These are phyloP conservation scores for Spilosoma lubricipeda DNA, from an alignment of 2,888 invertebrate genomes.

Conservation along the genomic window DNA sequence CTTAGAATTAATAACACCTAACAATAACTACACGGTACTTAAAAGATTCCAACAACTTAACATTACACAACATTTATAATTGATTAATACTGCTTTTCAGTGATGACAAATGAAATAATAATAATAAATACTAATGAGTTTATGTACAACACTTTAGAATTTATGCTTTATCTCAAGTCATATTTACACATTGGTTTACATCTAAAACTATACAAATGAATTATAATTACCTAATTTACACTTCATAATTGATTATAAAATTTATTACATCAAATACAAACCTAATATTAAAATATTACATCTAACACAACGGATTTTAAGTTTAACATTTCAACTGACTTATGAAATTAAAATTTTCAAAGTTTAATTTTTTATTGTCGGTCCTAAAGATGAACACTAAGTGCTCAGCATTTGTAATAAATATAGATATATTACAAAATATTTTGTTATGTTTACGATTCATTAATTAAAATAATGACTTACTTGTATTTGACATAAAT, in stretches of 20 bases:
- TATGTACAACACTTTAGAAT: conserved; percentile 84
- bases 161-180: conserved; percentile 76
- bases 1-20: conserved; percentile 4
- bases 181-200: conserved; percentile 70
- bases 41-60: conserved; percentile 34
- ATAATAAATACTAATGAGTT: conserved; percentile 62
- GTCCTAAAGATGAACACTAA: conserved; percentile 63
- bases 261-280: conserved; percentile 28
- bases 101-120: conserved; percentile 68
- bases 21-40: conserved; percentile 12
- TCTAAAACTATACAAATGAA: conserved; percentile 57
- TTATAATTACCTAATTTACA: conserved; percentile 47
- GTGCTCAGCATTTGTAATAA: conserved; percentile 56
- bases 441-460: conserved; percentile 34
- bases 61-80: conserved; percentile 55
- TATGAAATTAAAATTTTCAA: conserved; percentile 55
- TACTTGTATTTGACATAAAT: conserved; percentile 43
- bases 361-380: conserved; percentile 66
- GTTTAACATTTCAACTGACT: conserved; percentile 40
- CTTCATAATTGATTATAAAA: conserved; percentile 40
- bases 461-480: conserved; percentile 50
- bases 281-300: conserved; percentile 34
- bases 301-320: conserved; percentile 43
- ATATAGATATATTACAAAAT: conserved; percentile 51
- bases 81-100: conserved; percentile 72